Conservation (phyloP, 2,888 invertebrate genomes). For the Cephus rjabovi region DNA sequence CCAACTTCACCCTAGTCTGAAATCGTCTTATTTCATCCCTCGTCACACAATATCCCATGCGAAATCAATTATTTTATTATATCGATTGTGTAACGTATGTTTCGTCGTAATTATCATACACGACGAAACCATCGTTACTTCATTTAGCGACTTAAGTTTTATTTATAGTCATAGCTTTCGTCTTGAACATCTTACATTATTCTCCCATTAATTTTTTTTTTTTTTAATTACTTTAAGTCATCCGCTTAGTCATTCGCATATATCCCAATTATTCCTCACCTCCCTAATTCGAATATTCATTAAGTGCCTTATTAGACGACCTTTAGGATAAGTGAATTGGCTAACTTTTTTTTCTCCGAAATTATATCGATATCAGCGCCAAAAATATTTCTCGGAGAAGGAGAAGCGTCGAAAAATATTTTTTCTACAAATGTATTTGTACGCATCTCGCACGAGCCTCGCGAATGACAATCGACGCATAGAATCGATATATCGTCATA, state of each 20-base stretch:
- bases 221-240: conserved; percentile 6
- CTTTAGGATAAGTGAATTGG: not conserved
- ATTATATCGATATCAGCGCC: not conserved
- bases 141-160: not conserved
- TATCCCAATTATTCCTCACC: not conserved
- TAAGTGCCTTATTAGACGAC: conserved; percentile 2
- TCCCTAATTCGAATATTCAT: not conserved
- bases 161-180: not conserved
- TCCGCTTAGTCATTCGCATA: conserved; percentile 21
- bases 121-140: not conserved
- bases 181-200: not conserved
- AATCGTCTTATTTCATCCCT: too few species aligned
- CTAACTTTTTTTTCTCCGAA: conserved; percentile 2
- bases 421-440: conserved; percentile 1
- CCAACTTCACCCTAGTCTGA: too few species aligned
- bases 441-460: not conserved
- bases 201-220: not conserved
- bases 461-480: not conserved
- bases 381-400: not conserved
- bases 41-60: not conserved
- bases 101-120: not conserved
- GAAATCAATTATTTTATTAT: not conserved
- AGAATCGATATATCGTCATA: not conserved
- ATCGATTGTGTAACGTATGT: not conserved
- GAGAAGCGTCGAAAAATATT: not conserved